phyloP scores from a whole-genome alignment of 2,888 invertebrate genomes.

The Troides helena region DNA sequence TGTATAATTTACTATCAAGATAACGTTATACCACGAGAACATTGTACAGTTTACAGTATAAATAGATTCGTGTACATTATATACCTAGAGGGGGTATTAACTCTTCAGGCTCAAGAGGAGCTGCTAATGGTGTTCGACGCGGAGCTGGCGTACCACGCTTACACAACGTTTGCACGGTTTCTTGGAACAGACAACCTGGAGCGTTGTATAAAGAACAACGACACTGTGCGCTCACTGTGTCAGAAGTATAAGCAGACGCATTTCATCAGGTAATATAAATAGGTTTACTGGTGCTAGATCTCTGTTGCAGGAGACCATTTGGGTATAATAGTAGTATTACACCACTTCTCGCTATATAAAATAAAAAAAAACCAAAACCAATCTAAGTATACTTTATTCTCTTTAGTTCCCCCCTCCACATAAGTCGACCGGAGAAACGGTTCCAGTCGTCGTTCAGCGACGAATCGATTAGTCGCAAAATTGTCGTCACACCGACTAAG shows the following conservation, averaged over 20 bases:
- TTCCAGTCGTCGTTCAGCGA: slow-evolving; percentile 65
- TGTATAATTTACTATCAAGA: no score
- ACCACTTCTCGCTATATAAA: no score
- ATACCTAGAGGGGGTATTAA: not conserved
- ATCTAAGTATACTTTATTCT: not conserved
- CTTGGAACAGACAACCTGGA: slow-evolving; percentile 86
- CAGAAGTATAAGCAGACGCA: slow-evolving; percentile 82
- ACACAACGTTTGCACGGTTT: slow-evolving; percentile 86
- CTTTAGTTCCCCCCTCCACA: slow-evolving; percentile 54
- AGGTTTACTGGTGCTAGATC: no score
- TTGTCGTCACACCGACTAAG: slow-evolving; percentile 47
- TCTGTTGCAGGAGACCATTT: no score
- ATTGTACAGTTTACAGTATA: no score
- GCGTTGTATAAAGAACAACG: slow-evolving; percentile 87
- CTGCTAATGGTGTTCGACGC: slow-evolving; percentile 90
- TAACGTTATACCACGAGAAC: no score
- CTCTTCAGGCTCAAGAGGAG: slow-evolving; percentile 86
- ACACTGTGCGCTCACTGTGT: slow-evolving; percentile 88
- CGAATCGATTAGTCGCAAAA: slow-evolving; percentile 56
- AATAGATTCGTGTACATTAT: no score
- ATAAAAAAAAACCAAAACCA: no score
- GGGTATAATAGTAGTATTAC: no score
- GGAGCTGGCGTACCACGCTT: slow-evolving; percentile 91
- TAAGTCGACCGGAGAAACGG: slow-evolving; percentile 53
- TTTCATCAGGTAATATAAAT: slow-evolving; percentile 46